A percentile compares a stretch with the other conserved stretches of the same genome.
Evolutionary conservation across 2,888 invertebrate species (phyloP).

Genomic region (Trichopoda pennipes): DNA sequence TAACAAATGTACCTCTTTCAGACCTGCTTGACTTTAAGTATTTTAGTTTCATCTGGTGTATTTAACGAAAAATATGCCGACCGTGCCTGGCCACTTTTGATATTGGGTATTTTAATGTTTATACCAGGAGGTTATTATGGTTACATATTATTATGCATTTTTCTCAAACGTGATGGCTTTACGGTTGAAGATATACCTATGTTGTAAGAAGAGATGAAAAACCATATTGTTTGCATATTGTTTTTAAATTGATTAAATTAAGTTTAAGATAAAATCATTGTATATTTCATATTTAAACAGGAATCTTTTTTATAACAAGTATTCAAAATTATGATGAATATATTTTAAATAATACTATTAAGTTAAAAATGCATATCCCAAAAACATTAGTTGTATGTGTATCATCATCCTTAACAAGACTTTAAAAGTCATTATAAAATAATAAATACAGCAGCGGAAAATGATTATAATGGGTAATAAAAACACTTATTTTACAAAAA

Average conservation of each 20-base stretch:
- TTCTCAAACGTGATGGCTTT: slow-evolving; percentile 72
- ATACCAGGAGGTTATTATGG: slow-evolving; percentile 95
- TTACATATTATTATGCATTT: slow-evolving; percentile 91
- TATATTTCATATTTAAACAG: slow-evolving; percentile 13
- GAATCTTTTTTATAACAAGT: neutral
- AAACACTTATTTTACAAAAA: no score
- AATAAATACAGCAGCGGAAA: no score
- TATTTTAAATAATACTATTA: neutral
- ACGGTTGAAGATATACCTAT: slow-evolving; percentile 73
- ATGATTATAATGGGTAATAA: no score
- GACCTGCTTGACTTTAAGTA: slow-evolving; percentile 87
- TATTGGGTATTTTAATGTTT: slow-evolving; percentile 93
- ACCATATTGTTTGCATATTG: slow-evolving; percentile 17
- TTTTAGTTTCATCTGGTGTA: slow-evolving; percentile 89
- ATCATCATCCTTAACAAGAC: no score
- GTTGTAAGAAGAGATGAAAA: slow-evolving; percentile 28
- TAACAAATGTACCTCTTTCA: slow-evolving; percentile 28
- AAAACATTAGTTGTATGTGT: no score
- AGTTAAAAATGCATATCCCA: no score
- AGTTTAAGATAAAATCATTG: slow-evolving; percentile 22
- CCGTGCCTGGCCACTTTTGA: slow-evolving; percentile 93
- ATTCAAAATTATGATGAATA: neutral
- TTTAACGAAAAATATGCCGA: slow-evolving; percentile 92
- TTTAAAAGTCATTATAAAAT: no score
- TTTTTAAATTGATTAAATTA: slow-evolving; percentile 18